A percentile compares a stretch with the other conserved stretches of the same genome.
phyloP scores from a whole-genome alignment of 1,140 invertebrate genomes.

The Streblospio benedicti region DNA sequence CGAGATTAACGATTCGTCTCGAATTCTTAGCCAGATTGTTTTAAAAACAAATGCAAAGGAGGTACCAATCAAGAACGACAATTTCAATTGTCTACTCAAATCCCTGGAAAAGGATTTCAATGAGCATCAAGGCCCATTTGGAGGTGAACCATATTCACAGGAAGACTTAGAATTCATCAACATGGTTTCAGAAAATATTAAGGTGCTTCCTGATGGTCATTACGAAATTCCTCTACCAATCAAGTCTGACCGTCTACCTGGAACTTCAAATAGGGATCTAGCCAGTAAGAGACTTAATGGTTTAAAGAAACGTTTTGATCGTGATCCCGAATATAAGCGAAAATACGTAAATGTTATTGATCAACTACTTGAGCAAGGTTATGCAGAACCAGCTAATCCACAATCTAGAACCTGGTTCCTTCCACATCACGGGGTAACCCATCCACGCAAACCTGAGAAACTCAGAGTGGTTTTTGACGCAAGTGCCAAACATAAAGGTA shows the following conservation, averaged over 20 bases:
- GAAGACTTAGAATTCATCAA: neutral
- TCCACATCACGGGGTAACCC: neutral
- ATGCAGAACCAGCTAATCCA: no score
- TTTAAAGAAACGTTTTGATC: no score
- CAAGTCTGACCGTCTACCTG: neutral
- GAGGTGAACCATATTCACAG: neutral
- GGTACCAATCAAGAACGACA: no score
- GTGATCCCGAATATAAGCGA: no score
- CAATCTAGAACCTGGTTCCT: neutral
- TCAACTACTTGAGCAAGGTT: no score
- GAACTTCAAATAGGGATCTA: no score
- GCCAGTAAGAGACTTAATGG: no score
- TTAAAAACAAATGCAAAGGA: no score
- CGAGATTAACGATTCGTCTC: neutral
- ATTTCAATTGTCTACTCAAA: no score
- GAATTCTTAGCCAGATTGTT: neutral
- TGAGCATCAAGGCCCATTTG: neutral
- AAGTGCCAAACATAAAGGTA: neutral
- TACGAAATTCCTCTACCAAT: constrained; percentile 3
- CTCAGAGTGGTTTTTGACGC: neutral
- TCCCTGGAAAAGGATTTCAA: constrained; percentile 9
- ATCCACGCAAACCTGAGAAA: neutral
- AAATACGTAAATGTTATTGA: no score
- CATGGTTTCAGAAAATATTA: neutral
- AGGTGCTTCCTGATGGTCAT: no score